Conservation (phyloP, 2,797 vertebrate species). For the Girardinus metallicus region DNA sequence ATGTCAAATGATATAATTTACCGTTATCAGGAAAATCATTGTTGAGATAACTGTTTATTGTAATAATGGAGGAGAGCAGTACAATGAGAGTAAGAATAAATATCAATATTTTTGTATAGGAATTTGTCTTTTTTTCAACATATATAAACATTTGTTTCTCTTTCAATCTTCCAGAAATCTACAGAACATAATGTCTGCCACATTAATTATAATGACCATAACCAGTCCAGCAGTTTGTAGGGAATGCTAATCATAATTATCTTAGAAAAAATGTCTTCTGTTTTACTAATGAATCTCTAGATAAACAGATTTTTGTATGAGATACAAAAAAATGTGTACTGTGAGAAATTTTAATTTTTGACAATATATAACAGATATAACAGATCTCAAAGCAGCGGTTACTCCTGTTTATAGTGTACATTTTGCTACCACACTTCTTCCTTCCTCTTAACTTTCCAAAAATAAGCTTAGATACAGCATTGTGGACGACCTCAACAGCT, state of each 20-base stretch:
- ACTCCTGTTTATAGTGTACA: too few relatives aligned
- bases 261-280: not conserved
- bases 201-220: not conserved
- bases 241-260: not conserved
- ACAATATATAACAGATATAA: not conserved
- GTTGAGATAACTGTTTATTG: not conserved
- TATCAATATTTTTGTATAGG: not conserved
- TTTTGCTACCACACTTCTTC: not conserved
- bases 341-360: not conserved
- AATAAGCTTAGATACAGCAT: not conserved
- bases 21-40: not conserved
- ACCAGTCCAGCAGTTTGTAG: not conserved
- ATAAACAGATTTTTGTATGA: too few relatives aligned
- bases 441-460: not conserved
- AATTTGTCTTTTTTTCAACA: not conserved
- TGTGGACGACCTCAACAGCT: not conserved
- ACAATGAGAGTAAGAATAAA: too few relatives aligned
- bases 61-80: not conserved
- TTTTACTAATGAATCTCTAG: too few relatives aligned
- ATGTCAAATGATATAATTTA: not conserved
- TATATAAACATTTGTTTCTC: not conserved
- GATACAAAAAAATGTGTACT: too few relatives aligned
- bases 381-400: too few relatives aligned
- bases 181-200: not conserved
- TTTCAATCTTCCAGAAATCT: not conserved